Evolutionary conservation across 2,888 invertebrate genomes (phyloP), one percentile per base, ranked within the genome.

Genomic region (Drosophila mayaguana): DNA sequence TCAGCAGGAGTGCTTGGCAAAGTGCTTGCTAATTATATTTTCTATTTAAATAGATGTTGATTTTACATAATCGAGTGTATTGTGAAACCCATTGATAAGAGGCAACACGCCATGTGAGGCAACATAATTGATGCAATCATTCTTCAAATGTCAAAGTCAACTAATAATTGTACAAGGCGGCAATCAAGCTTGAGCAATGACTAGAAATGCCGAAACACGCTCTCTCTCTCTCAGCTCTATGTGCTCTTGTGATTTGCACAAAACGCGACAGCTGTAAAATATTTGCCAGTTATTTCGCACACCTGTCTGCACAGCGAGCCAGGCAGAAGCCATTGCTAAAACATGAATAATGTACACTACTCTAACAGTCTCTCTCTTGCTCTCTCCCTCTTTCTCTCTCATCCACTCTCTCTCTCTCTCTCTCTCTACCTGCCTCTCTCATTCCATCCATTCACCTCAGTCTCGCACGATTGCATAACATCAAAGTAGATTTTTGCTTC

Each of bases 281-380:
- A 83, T 88, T 78, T 78, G 69, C 73, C 89, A 78, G 71, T 64
- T 81, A 87, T 89, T 89, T 87, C 87, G 82, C 88, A 89, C 89
- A 89, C 89, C 89, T 89, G 84, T 84, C 88, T 87, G 87, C 63
- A 70, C 76, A 81, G 40, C 50, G 59, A 53, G 54, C 43, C 56
- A 62, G 57, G 53, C 53, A 48, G 51, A 53, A 72, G 67, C 57
- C 63, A 68, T 79, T 40, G 48, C 57, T 54, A 51, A 46, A 70
- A 63, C 78, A 80, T 83, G 78, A 88, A 77, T 80, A 86, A 83
- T 83, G 68, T 77, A 77, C 56, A 40, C 18, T 42, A 14, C 22
- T 42, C 3, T 50, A n/a, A 11, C n/a, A 43, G 11, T 57, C 7
- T 12, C 42, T 9, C 18, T 42, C 18, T 18, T 18, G 14, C 18